A percentile compares a stretch with the other conserved stretches of the same genome.
These are phyloP conservation scores for Equus quagga DNA, from an alignment of 2,113 vertebrate species.

Conservation along the genomic window DNA sequence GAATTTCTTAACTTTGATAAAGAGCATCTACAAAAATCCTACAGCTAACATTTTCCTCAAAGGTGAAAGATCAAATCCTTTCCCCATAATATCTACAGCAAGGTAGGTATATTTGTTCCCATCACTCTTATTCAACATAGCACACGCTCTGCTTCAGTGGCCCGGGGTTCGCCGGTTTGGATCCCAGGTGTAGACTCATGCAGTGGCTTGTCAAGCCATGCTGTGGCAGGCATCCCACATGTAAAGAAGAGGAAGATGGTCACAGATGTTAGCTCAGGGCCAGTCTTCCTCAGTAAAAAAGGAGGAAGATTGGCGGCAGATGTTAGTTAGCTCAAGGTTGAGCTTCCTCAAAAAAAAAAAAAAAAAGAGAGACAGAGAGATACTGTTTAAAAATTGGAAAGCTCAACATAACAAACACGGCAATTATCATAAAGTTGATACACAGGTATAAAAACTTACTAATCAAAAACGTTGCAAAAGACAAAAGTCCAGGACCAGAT, in stretches of 20 bases:
- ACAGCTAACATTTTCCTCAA: background rate
- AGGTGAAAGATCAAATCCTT: background rate
- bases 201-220: too few relatives aligned
- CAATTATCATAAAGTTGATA: background rate
- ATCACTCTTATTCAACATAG: background rate
- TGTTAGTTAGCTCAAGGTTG: too few relatives aligned
- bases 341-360: too few relatives aligned
- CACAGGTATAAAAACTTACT: background rate
- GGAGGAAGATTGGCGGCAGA: too few relatives aligned
- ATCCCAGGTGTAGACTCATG: too few relatives aligned
- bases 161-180: too few relatives aligned
- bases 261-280: too few relatives aligned
- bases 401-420: background rate
- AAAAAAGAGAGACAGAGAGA: background rate
- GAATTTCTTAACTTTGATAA: background rate
- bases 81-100: background rate
- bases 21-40: background rate
- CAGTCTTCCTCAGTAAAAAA: too few relatives aligned
- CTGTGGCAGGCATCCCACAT: too few relatives aligned
- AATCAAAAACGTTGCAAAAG: background rate
- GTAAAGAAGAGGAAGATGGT: too few relatives aligned
- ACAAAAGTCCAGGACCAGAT: too few relatives aligned
- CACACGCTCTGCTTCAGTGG: too few relatives aligned
- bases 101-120: background rate
- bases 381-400: background rate